Base-by-base conservation (phyloP, 2,888 invertebrate species). In the Sthenelais limicola region DNA sequence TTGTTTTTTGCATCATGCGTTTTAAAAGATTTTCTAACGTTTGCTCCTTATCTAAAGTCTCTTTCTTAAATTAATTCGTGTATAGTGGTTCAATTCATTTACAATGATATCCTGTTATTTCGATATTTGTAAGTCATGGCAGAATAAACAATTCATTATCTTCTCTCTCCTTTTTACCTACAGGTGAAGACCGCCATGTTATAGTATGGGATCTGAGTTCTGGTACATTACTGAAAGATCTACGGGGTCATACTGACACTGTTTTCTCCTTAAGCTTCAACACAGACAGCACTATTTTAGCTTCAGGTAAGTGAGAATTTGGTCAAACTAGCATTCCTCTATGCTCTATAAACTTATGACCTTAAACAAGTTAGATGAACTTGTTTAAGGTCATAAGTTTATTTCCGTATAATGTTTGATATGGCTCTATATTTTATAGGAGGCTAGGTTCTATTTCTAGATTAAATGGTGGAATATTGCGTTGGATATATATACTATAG, bases 151-250 rank as follows among this genome's bases (percentile, higher is more conserved):
- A n/a, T n/a, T n/a, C n/a, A n/a, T n/a, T 49, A 18, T 18, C 49
- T 9, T 52, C 26, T 52, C 56, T 32, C 12, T n/a, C 3, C 30
- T 66, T 9, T 12, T 43, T 48, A n/a, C 49, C 32, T 24, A n/a
- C 74, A 87, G 92, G 92, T 76, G 93, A 93, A 80, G 93, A 93
- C 83, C 90, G 92, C 80, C 90, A 91, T 80, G 90, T 94, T 21
- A 90, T 91, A 86, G 89, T 94, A 26, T 94, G 93, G 93, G 93
- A 94, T 84, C 84, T 94, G 77, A 90, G 91, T 3, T 90, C 91
- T 28, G 91, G 92, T 9, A 90, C 90, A 62, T 89, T 92, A 74
- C 84, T 92, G 18, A 90, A 91, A 75, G 92, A 93, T 83, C 89
- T 93, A 73, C 89, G 90, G 77, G 92, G 92, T 0, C 92, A 92